Evolutionary conservation across 1,140 invertebrate genomes (phyloP), one percentile per base, ranked within the genome.

Genomic region (Archivesica marissinica): DNA sequence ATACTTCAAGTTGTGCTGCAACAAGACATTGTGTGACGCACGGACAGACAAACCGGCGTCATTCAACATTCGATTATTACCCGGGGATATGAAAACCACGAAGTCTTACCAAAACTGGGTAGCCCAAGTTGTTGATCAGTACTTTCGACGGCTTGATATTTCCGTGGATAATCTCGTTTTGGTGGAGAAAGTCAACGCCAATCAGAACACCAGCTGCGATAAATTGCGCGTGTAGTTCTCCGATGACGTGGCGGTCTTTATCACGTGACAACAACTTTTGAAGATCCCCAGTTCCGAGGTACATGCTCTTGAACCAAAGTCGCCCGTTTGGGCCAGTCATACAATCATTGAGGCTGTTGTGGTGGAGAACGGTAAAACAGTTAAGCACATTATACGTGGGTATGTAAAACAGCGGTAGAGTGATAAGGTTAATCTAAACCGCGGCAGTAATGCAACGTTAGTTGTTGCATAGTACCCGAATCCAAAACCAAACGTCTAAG

Each of bases 101-200:
- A 54, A 54, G 17, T 74, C 79, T 47, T 70, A 85, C 82, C 56
- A 85, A 13, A 11, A 85, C 82, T 28, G 82, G 82, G 52, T 76
- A 85, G 13, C 82, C 82, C 11, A 66, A 44, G 13, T 61, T 59
- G 33, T 78, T 78, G 25, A 85, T 66, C 4, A 85, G 33, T 4
- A 85, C 50, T 44, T 85, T 85, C 6, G 82, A 85, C 15, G 82
- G 72, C 35, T 77, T 76, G 0, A 85, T 64, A 47, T 85, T 85
- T 30, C 82, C 82, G 70, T 85, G 82, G 4, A 85, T 61, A 28
- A 85, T 78, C 2, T 76, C 47, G 44, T 66, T 38, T 23, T 39
- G 66, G 44, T 85, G 82, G 9, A 85, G 82, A 70, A 39, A 85
- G 13, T 85, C 82, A n/a, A 85, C 44, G 11, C 74, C 82, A 23